A percentile compares a stretch with the other conserved stretches of the same genome.
These are phyloP conservation scores for Meta bourneti DNA, from an alignment of 2,888 invertebrate genomes.

Conservation along the genomic window DNA sequence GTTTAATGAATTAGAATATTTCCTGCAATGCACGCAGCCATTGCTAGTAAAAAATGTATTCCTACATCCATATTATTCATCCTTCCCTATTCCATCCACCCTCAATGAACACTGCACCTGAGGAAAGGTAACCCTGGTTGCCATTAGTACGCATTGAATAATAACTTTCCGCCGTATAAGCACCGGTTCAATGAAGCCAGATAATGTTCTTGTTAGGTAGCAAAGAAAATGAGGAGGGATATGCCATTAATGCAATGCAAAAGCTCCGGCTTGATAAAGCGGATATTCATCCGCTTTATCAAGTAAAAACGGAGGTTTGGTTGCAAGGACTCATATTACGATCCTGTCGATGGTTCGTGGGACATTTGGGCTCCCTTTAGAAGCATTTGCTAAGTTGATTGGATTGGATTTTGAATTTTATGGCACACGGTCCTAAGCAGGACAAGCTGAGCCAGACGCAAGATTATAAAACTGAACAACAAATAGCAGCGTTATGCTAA, in stretches of 20 bases:
- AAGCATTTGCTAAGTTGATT: not conserved
- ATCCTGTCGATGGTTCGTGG: not conserved
- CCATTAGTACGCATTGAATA: constrained; percentile 54
- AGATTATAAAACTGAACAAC: no score
- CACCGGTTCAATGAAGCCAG: constrained; percentile 42
- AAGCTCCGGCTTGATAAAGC: constrained; percentile 37
- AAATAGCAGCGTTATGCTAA: no score
- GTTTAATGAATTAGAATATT: not conserved
- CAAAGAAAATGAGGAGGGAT: constrained; percentile 28
- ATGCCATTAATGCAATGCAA: constrained; percentile 54
- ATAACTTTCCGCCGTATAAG: constrained; percentile 56
- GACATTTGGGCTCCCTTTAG: not conserved
- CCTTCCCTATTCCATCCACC: not conserved
- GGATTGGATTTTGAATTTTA: no score
- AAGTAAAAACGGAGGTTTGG: constrained; percentile 40
- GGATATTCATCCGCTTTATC: constrained; percentile 35
- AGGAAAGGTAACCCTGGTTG: constrained; percentile 51
- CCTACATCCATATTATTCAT: not conserved
- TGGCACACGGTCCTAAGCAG: no score
- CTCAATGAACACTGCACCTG: constrained; percentile 18
- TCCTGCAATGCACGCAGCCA: not conserved
- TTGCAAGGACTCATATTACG: constrained; percentile 42
- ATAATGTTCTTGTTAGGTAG: constrained; percentile 59
- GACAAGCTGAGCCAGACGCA: no score
- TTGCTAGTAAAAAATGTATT: not conserved